Evolutionary conservation across 2,113 vertebrate genomes (phyloP).

Genomic region (Serranochromis macrocephalus): DNA sequence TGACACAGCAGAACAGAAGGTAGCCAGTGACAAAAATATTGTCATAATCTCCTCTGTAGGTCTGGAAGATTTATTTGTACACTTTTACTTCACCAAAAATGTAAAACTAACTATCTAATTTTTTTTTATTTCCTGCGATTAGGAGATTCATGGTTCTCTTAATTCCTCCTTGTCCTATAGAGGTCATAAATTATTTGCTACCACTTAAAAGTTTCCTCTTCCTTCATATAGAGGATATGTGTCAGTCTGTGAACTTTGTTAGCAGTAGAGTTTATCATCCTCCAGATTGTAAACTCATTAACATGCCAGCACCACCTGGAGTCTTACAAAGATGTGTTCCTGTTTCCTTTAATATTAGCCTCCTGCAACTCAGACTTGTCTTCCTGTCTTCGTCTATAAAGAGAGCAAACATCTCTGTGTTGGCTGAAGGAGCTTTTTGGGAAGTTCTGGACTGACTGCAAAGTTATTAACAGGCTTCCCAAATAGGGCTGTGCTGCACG

Average conservation of each 20-base stretch:
- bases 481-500: background rate
- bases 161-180: background rate
- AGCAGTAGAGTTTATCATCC: background rate
- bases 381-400: background rate
- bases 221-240: constrained; percentile 6
- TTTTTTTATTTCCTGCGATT: background rate
- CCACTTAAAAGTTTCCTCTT: constrained; percentile 31
- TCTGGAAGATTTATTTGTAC: background rate
- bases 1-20: background rate
- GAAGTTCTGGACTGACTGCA: constrained; percentile 8
- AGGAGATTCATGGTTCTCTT: background rate
- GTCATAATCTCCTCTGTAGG: background rate
- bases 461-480: background rate
- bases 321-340: background rate
- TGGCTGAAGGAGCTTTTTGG: background rate
- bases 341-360: constrained; percentile 25
- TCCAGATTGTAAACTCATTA: background rate
- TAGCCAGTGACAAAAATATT: background rate
- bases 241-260: constrained; percentile 23
- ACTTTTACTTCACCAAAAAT: background rate
- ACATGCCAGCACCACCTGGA: background rate
- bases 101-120: background rate
- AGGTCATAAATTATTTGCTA: constrained; percentile 4
- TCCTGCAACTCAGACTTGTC: background rate
- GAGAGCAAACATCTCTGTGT: background rate